These are phyloP conservation scores for Vanacampus margaritifer DNA, from an alignment of 2,113 vertebrate species.

Conservation along the genomic window DNA sequence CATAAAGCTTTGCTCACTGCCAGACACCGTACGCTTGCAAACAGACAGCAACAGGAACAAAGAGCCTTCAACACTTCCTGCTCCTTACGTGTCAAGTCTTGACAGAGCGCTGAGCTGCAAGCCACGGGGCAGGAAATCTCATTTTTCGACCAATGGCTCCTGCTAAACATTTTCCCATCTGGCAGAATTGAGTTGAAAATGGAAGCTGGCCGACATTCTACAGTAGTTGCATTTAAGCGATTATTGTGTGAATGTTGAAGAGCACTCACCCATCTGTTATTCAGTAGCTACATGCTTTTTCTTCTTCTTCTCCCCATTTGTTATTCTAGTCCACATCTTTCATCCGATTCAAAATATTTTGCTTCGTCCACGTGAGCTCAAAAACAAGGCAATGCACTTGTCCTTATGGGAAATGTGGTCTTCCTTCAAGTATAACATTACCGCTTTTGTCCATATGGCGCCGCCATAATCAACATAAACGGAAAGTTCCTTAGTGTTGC, in stretches of 20 bases:
- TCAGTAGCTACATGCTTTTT: not conserved
- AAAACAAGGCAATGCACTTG: too few relatives aligned
- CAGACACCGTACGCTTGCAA: slow-evolving; percentile 19
- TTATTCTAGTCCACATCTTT: not conserved
- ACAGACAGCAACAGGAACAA: slow-evolving; percentile 34
- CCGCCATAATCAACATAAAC: too few relatives aligned
- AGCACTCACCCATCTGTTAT: not conserved
- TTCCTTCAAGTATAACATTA: too few relatives aligned
- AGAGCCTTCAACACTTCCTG: slow-evolving; percentile 46
- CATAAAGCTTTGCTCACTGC: slow-evolving; percentile 23
- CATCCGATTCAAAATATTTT: not conserved
- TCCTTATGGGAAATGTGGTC: too few relatives aligned
- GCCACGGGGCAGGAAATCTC: slow-evolving; percentile 22
- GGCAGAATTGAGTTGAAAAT: slow-evolving; percentile 13
- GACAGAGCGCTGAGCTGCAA: slow-evolving; percentile 12
- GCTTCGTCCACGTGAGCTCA: too few relatives aligned
- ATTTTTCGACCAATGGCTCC: slow-evolving; percentile 13
- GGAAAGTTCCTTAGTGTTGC: too few relatives aligned
- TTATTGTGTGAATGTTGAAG: not conserved
- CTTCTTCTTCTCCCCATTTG: too few relatives aligned
- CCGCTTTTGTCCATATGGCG: too few relatives aligned
- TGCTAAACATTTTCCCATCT: slow-evolving; percentile 32
- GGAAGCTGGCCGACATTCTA: slow-evolving; percentile 4
- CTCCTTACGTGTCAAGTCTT: slow-evolving; percentile 39
- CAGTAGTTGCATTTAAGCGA: not conserved